Evolutionary conservation across 2,113 vertebrate species (phyloP).

Genomic region (Glareola pratincola): DNA sequence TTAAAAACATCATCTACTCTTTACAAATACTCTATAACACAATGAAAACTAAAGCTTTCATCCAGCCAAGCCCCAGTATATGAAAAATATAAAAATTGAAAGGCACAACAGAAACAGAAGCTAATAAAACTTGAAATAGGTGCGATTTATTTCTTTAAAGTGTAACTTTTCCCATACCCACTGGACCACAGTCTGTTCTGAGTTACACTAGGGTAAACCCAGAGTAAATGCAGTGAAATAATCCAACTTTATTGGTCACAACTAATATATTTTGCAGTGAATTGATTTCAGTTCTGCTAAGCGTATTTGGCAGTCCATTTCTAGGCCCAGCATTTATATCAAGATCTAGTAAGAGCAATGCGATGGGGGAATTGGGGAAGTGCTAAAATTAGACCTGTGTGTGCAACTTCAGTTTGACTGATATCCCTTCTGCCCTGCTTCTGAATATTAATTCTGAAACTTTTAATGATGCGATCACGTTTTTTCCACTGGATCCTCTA

Average conservation of each 20-base stretch:
- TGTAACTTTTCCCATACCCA: conserved; percentile 6
- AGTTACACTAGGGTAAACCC: background rate
- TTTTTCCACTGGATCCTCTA: background rate
- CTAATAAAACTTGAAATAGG: conserved; percentile 20
- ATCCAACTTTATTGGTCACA: conserved; percentile 22
- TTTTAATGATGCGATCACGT: background rate
- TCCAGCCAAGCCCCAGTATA: background rate
- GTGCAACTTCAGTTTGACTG: background rate
- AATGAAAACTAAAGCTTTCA: conserved; percentile 8
- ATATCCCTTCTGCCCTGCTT: background rate
- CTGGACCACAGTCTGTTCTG: background rate
- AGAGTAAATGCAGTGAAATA: conserved; percentile 1
- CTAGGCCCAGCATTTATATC: background rate
- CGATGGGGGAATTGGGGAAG: background rate
- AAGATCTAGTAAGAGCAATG: background rate
- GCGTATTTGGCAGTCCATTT: background rate
- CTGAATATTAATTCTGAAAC: background rate
- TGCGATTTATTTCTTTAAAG: conserved; percentile 30
- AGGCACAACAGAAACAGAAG: conserved; percentile 17
- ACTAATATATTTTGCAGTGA: background rate
- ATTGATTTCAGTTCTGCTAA: background rate
- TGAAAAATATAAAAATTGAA: conserved; percentile 16
- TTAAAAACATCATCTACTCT: background rate
- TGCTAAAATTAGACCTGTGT: background rate
- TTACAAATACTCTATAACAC: background rate